Base-by-base conservation (phyloP, 2,113 vertebrate genomes). In the Pardalotus punctatus region DNA sequence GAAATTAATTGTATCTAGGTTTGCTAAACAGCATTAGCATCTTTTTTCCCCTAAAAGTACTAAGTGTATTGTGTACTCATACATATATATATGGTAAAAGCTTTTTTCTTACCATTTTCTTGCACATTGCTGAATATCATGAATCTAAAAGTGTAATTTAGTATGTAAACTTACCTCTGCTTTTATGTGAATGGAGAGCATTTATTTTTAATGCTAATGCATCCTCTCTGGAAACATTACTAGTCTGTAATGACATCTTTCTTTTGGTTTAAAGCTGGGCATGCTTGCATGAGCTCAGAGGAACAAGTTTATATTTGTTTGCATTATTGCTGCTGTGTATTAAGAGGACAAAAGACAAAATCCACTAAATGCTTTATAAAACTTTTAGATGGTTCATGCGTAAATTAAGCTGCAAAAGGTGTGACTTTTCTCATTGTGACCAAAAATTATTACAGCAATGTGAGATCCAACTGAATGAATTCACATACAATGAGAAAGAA, bases 181-280 rank as follows among this genome's bases (percentile, higher is more conserved):
- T 94, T 95, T 93, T 94, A 89, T 91, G 33, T 74, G 65, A 92
- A 86, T 47, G 45, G 33, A 53, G 42, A 82, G 2, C 77, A 95
- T 97, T 93, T 95, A 95, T 96, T 94, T 96, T 97, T 97, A 97
- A 96, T 95, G 94, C 11, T 96, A 96, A 96, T 92, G 86, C 38
- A 92, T 82, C 56, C 80, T 89, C 88, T 87, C 66, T 89, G 76
- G 79, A 86, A 90, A 90, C 56, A 79, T 42, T 69, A 53, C 38
- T 53, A 78, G n/a, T 66, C 54, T 85, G 22, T 80, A 91, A 85
- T 60, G 56, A 66, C 33, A 79, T 88, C 31, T 83, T 91, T 87
- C 47, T 88, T 67, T 64, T 57, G 14, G 57, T 76, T 95, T 86
- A 73, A 92, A 88, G 48, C 83, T 81, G 12, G 24, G 20, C 38